Percentiles rank a stretch among this genome's conserved stretches.
These are phyloP conservation scores for Escarpia spicata DNA, from an alignment of 2,888 invertebrate genomes.

Conservation along the genomic window DNA sequence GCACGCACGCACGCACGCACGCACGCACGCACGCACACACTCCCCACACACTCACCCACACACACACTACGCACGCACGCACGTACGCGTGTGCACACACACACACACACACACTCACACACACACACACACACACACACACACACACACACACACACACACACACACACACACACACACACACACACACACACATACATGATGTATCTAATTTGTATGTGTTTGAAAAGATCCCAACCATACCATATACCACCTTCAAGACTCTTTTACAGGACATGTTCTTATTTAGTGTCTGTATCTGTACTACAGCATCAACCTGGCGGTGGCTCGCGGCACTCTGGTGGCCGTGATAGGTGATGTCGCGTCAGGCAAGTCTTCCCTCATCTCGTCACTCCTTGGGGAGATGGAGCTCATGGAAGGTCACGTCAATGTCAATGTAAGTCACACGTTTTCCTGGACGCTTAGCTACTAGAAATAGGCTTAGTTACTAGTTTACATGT, in stretches of 20 bases:
- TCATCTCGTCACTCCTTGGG: constrained; percentile 60
- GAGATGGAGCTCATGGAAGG: constrained; percentile 61
- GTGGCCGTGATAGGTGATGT: constrained; percentile 62
- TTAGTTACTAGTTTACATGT: background rate
- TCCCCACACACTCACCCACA: too few relatives aligned
- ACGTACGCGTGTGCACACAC: background rate
- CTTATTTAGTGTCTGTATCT: too few relatives aligned
- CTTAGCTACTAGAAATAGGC: background rate
- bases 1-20: too few relatives aligned
- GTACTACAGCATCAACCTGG: constrained; percentile 38
- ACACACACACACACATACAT: too few relatives aligned
- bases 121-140: background rate
- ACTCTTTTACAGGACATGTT: too few relatives aligned
- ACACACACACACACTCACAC: background rate
- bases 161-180: constrained; percentile 25
- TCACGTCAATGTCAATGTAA: constrained; percentile 42
- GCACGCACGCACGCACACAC: too few relatives aligned
- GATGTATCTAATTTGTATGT: too few relatives aligned
- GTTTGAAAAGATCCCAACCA: too few relatives aligned
- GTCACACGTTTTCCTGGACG: background rate
- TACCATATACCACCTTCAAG: too few relatives aligned
- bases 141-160: background rate
- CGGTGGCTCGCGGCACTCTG: constrained; percentile 48
- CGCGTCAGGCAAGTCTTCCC: constrained; percentile 61
- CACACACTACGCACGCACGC: too few relatives aligned